Evolutionary conservation across 2,888 invertebrate genomes (phyloP).

Genomic region (Megamerina dolium): DNA sequence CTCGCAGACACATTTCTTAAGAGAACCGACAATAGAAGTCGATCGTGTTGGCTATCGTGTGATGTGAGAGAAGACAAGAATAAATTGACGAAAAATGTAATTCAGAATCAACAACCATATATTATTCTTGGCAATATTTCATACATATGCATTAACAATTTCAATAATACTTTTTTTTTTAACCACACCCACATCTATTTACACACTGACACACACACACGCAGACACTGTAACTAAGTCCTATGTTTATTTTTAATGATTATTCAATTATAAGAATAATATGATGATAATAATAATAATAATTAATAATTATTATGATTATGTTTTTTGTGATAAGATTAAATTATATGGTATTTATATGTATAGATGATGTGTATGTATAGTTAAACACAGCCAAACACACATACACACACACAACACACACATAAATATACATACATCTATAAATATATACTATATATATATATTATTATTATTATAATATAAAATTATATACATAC

Average conservation of each 20-base stretch:
- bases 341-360: slow-evolving; percentile 41
- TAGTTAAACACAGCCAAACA: slow-evolving; percentile 14
- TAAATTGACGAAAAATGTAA: too few relatives aligned
- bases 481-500: slow-evolving; percentile 33
- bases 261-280: slow-evolving; percentile 47
- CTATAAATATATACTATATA: slow-evolving; percentile 36
- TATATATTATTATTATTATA: slow-evolving; percentile 28
- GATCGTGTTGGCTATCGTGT: too few relatives aligned
- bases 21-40: too few relatives aligned
- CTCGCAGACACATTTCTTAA: too few relatives aligned
- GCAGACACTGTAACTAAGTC: slow-evolving; percentile 45
- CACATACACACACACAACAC: background rate
- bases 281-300: slow-evolving; percentile 38
- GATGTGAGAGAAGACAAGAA: too few relatives aligned
- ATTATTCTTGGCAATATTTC: too few relatives aligned
- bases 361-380: slow-evolving; percentile 32
- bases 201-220: slow-evolving; percentile 34
- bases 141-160: too few relatives aligned
- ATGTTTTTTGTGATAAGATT: slow-evolving; percentile 45
- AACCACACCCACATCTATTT: too few relatives aligned
- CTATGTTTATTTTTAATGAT: slow-evolving; percentile 46
- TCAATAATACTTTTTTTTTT: too few relatives aligned
- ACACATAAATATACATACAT: slow-evolving; percentile 31
- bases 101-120: too few relatives aligned
- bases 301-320: slow-evolving; percentile 42